Conservation (phyloP, 2,113 vertebrate species). For the Peucedramus taeniatus region DNA sequence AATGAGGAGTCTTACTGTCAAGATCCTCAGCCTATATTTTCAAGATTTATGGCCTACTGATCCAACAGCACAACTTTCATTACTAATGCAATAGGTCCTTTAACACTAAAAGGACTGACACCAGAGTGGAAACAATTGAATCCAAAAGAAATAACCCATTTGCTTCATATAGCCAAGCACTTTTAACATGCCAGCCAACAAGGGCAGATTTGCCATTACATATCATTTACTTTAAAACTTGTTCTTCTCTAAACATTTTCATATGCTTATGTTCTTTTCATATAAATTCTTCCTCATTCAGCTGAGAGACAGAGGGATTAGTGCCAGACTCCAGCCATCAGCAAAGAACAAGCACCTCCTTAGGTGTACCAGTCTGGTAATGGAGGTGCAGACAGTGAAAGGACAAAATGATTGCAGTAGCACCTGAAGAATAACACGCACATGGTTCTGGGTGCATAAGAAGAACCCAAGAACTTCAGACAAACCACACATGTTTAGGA, state of each 20-base stretch:
- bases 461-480: neutral
- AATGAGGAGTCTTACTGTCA: neutral
- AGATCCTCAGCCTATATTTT: neutral
- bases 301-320: neutral
- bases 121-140: neutral
- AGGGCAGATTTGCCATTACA: conserved; percentile 25
- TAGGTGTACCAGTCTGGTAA: neutral
- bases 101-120: neutral
- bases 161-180: neutral
- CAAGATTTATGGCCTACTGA: neutral
- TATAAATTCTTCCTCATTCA: conserved; percentile 9
- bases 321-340: neutral
- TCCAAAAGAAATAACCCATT: neutral
- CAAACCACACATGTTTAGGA: neutral
- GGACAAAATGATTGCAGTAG: neutral
- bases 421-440: neutral
- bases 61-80: neutral
- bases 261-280: neutral
- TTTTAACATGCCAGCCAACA: neutral
- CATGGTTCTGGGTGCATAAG: neutral
- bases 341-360: neutral
- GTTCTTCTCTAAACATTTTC: conserved; percentile 42
- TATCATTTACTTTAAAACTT: conserved; percentile 37
- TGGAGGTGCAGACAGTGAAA: neutral
- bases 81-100: neutral